phyloP scores from a whole-genome alignment of 1,140 invertebrate genomes.

The Armadillidium nasatum region DNA sequence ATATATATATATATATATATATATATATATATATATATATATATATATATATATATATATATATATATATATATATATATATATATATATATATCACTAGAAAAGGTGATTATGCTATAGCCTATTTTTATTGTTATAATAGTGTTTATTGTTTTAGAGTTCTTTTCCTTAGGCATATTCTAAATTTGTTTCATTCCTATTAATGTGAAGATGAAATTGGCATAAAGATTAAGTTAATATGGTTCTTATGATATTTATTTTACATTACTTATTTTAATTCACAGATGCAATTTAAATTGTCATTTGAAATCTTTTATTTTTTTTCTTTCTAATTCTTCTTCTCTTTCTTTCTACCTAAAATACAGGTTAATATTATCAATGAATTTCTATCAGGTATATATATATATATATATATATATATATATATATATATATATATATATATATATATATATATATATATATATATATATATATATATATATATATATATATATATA shows the following conservation, averaged over 20 bases:
- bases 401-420: too few species aligned
- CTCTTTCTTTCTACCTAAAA: not conserved
- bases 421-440: not conserved
- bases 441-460: slow-evolving; percentile 21
- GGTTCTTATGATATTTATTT: not conserved
- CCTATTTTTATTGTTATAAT: not conserved
- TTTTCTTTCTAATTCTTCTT: not conserved
- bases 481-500: slow-evolving; percentile 28
- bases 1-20: not conserved
- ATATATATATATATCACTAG: not conserved
- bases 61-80: slow-evolving; percentile 4
- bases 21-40: not conserved
- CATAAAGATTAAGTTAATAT: not conserved
- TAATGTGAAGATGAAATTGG: not conserved
- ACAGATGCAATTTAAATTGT: not conserved
- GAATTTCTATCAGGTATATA: too few species aligned
- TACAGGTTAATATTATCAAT: too few species aligned
- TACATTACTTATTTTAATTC: not conserved
- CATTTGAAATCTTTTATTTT: not conserved
- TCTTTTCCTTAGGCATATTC: not conserved
- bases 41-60: not conserved
- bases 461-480: slow-evolving; percentile 22
- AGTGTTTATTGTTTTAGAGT: not conserved
- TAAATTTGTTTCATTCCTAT: not conserved
- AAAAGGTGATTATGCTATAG: too few species aligned